A percentile compares a stretch with the other conserved stretches of the same genome.
Evolutionary conservation across 1,140 invertebrate species (phyloP).

Genomic region (Brachionus rubens): DNA sequence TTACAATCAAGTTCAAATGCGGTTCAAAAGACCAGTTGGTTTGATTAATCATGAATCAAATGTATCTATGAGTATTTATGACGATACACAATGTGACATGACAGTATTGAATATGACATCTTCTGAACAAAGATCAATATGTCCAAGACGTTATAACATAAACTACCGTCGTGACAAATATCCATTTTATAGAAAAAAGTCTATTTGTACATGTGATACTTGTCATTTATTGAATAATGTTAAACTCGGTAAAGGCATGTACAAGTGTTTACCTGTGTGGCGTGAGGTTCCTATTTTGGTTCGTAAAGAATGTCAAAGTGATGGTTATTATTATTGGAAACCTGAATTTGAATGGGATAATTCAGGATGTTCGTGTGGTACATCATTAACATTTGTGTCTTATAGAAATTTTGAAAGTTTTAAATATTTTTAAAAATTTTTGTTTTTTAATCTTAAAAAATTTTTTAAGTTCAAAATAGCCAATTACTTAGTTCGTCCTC

Average conservation of each 20-base stretch:
- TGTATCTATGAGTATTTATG: too few species aligned
- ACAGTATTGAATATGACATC: neutral
- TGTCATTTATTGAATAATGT: neutral
- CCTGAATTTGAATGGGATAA: neutral
- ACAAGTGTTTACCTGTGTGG: slow-evolving; percentile 8
- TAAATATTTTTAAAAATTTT: too few species aligned
- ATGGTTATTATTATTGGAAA: neutral
- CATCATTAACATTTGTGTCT: neutral
- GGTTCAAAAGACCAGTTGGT: too few species aligned
- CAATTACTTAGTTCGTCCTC: too few species aligned
- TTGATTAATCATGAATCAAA: too few species aligned
- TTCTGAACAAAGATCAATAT: neutral
- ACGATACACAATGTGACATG: neutral
- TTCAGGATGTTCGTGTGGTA: neutral
- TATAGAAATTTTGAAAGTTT: slow-evolving; percentile 1
- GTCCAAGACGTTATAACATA: neutral
- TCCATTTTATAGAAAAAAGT: neutral
- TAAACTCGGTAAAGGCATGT: neutral
- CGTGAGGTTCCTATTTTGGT: neutral
- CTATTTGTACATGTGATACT: neutral
- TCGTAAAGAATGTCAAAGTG: neutral
- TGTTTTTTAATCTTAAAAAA: too few species aligned
- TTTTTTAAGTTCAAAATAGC: too few species aligned
- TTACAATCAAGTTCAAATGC: too few species aligned
- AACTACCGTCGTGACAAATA: neutral